phyloP scores from a whole-genome alignment of 1,140 invertebrate species.

The Ephestia elutella region DNA sequence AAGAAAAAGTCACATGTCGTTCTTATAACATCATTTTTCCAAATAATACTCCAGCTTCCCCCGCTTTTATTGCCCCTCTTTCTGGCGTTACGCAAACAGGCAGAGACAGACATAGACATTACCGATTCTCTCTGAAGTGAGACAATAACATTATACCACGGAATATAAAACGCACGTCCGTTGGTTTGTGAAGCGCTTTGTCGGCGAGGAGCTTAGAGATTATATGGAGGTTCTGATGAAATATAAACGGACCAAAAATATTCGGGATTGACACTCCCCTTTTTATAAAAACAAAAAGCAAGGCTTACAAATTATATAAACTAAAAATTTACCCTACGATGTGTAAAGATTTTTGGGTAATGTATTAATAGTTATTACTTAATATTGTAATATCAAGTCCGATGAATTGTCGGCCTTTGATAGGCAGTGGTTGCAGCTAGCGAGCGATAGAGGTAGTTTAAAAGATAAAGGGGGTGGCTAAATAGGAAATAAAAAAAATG shows the following conservation, averaged over 20 bases:
- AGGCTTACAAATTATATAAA: no score
- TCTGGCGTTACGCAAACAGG: neutral
- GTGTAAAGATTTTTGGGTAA: no score
- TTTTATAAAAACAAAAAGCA: no score
- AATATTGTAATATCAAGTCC: no score
- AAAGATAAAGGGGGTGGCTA: no score
- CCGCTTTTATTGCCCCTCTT: neutral
- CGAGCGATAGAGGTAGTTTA: no score
- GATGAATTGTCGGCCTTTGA: no score
- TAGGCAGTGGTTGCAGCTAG: no score
- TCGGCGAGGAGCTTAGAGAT: neutral
- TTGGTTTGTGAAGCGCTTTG: neutral
- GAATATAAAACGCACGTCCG: neutral
- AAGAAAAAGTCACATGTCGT: neutral
- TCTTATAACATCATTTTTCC: neutral
- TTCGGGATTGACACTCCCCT: no score
- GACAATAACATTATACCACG: conserved; percentile 3
- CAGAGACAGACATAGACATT: neutral
- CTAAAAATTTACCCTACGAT: no score
- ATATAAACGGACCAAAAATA: neutral
- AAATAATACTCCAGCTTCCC: neutral
- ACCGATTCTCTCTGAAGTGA: conserved; percentile 4
- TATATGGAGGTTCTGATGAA: neutral
- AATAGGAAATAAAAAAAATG: no score
- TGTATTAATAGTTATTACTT: no score